phyloP scores from a whole-genome alignment of 2,888 invertebrate genomes.

The Latheticus oryzae region DNA sequence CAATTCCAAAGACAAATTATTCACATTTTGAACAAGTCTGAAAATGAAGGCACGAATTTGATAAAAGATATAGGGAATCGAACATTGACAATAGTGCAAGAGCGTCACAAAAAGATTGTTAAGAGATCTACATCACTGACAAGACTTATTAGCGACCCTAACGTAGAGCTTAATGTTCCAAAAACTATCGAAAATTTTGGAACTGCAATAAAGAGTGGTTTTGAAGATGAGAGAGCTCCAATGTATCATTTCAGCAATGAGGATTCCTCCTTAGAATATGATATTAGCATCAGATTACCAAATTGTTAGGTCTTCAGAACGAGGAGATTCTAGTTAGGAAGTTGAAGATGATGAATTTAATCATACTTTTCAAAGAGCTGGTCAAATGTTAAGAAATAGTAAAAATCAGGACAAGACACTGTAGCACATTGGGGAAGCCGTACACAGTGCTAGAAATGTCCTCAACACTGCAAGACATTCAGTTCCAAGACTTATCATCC shows the following conservation, averaged over 20 bases:
- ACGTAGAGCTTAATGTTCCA: constrained; percentile 58
- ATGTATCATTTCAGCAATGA: constrained; percentile 61
- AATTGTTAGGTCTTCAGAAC: constrained; percentile 51
- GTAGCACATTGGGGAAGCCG: constrained; percentile 58
- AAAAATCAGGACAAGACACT: constrained; percentile 59
- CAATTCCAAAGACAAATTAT: constrained; percentile 40
- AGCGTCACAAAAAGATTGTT: constrained; percentile 30
- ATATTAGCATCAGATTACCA: constrained; percentile 60
- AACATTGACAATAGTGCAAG: constrained; percentile 45
- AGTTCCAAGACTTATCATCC: constrained; percentile 55
- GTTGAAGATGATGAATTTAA: constrained; percentile 26
- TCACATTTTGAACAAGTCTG: constrained; percentile 31
- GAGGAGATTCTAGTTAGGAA: too few species aligned
- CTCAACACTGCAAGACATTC: constrained; percentile 51
- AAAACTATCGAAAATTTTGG: constrained; percentile 62
- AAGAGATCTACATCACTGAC: constrained; percentile 39
- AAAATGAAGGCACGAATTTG: constrained; percentile 38
- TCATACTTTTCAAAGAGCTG: constrained; percentile 55
- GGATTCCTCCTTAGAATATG: constrained; percentile 59
- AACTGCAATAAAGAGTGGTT: constrained; percentile 57
- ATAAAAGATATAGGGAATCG: constrained; percentile 48
- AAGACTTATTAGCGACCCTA: constrained; percentile 55
- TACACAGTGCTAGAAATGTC: constrained; percentile 58
- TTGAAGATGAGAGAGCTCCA: constrained; percentile 61
- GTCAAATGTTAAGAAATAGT: constrained; percentile 58